Base-by-base conservation (phyloP, 2,888 invertebrate genomes). In the Drosophila stalkeri region DNA sequence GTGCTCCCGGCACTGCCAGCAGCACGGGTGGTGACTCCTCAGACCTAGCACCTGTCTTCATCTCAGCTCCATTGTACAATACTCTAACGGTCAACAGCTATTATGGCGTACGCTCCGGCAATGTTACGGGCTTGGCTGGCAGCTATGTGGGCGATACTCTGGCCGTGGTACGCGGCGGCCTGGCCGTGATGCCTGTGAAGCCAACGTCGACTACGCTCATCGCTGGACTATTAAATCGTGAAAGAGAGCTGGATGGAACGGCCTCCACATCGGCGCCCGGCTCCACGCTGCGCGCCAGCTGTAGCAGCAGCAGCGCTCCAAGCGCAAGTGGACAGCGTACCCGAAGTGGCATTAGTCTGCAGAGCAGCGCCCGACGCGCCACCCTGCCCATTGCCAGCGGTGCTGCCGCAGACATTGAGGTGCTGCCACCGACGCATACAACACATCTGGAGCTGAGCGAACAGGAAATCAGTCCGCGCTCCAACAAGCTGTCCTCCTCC, bases 201-300 rank as follows among this genome's bases (percentile, higher is more conserved):
- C 98, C 98, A 0, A 96, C 97, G 0, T 96, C 97, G 49, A 96
- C 97, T 0, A 97, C 97, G 0, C 93, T 98, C 61, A 94, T 98
- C 56, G 96, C 97, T 0, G 98, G 97, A n/a, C 94, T 98, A 33
- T 94, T 96, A 33, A 95, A 95, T 77, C 94, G 95, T 7, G 96
- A 96, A 79, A 91, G 91, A 72, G 93, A 93, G 18, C 86, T 86
- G 64, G 91, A 60, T 3, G 43, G 92, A 49, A 31, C 74, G 18
- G 59, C 81, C 37, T 68, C 79, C 16, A 52, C 80, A 31, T 68
- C 80, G n/a, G 46, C 44, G 23, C 44, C 44, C 4, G 60, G 70
- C 1, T 59, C 78, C 1, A 62, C 79, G 14, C 12, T 72, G 39
- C 75, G 85, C 9, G 81, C 87, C 33, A 77, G 81, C 43, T 92